Evolutionary conservation across 2,888 invertebrate genomes (phyloP).

Genomic region (Trachelus iudaicus): DNA sequence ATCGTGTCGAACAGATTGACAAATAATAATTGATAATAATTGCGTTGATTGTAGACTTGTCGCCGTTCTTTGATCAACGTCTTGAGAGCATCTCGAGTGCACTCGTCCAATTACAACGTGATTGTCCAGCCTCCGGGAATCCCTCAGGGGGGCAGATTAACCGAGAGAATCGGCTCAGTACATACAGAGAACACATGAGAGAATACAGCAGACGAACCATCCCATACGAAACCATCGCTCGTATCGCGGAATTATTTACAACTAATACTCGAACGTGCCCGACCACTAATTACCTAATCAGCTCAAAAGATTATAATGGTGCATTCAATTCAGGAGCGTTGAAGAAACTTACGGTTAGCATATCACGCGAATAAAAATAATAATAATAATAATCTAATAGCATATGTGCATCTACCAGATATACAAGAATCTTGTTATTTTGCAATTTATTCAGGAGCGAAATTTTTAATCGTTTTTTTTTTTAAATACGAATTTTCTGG

Average conservation of each 20-base stretch:
- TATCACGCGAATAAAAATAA: not conserved
- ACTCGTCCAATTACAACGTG: conserved; percentile 59
- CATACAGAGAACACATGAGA: conserved; percentile 14
- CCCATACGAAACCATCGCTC: not conserved
- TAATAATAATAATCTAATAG: not conserved
- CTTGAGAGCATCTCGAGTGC: conserved; percentile 44
- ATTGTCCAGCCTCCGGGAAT: conserved; percentile 51
- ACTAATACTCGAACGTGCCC: conserved; percentile 32
- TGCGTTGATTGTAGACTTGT: conserved; percentile 41
- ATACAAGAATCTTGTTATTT: not conserved
- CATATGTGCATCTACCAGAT: not conserved
- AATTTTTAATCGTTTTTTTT: not conserved
- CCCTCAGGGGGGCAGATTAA: conserved; percentile 50
- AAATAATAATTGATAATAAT: conserved; percentile 18
- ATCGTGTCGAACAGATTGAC: not conserved
- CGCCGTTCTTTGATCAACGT: conserved; percentile 14
- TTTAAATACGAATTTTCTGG: not conserved
- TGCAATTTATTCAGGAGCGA: not conserved
- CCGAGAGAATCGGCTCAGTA: conserved; percentile 33
- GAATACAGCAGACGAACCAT: not conserved
- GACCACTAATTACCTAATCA: conserved; percentile 44
- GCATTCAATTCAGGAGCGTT: not conserved
- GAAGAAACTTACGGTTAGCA: not conserved
- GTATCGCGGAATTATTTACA: conserved; percentile 40
- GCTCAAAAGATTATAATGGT: conserved; percentile 42